A percentile compares a stretch with the other conserved stretches of the same genome.
These are phyloP conservation scores for Periphyllus acericola DNA, from an alignment of 2,888 invertebrate species.

Conservation along the genomic window DNA sequence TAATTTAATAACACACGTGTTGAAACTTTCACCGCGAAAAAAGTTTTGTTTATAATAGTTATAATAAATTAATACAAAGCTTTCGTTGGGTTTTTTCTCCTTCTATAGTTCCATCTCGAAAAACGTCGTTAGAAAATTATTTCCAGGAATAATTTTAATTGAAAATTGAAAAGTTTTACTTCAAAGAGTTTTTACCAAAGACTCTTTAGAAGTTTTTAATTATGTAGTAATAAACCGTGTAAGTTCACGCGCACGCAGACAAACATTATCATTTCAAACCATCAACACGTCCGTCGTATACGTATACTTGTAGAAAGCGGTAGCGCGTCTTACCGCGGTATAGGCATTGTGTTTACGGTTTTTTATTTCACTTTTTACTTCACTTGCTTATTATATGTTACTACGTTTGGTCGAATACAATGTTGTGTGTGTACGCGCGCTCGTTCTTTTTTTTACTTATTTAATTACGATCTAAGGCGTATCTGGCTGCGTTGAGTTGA, in stretches of 20 bases:
- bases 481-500: not conserved
- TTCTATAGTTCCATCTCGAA: too few species aligned
- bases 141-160: conserved; percentile 11
- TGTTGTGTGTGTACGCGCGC: not conserved
- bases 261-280: not conserved
- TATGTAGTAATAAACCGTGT: not conserved
- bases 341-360: not conserved
- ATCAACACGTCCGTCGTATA: not conserved
- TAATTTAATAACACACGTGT: conserved; percentile 9
- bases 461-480: not conserved
- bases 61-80: conserved; percentile 24
- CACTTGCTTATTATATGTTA: too few species aligned
- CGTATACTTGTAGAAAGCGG: not conserved
- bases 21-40: conserved; percentile 2
- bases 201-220: conserved; percentile 14
- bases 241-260: not conserved
- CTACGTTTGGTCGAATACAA: not conserved
- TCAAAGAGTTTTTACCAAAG: not conserved
- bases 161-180: conserved; percentile 34
- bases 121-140: not conserved
- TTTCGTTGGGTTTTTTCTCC: not conserved
- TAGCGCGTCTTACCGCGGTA: not conserved
- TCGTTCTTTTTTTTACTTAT: not conserved
- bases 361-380: too few species aligned
- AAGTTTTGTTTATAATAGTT: conserved; percentile 17